A percentile compares a stretch with the other conserved stretches of the same genome.
phyloP scores from a whole-genome alignment of 2,113 vertebrate genomes.

The Polypterus bichir region DNA sequence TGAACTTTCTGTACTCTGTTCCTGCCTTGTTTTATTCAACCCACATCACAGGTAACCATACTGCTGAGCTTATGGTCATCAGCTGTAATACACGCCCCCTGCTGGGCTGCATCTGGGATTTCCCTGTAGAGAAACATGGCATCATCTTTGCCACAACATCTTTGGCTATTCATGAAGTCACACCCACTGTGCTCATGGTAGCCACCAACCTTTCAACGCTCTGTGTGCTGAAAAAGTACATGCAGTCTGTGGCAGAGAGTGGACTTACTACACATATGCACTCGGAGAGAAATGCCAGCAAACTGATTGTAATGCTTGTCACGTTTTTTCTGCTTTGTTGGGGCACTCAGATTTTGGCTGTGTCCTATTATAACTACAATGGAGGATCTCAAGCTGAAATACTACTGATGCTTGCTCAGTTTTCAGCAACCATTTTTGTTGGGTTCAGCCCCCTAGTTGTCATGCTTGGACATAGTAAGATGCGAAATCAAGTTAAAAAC shows the following conservation, averaged over 20 bases:
- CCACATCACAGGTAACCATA: slow-evolving; percentile 39
- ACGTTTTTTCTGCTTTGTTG: slow-evolving; percentile 52
- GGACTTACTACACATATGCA: slow-evolving; percentile 34
- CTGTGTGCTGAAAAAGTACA: slow-evolving; percentile 45
- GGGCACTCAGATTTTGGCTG: slow-evolving; percentile 51
- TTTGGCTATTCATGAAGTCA: slow-evolving; percentile 48
- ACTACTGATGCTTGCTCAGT: slow-evolving; percentile 53
- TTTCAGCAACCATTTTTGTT: slow-evolving; percentile 51
- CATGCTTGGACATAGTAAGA: slow-evolving; percentile 52
- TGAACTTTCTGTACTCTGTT: slow-evolving; percentile 43
- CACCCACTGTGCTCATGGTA: slow-evolving; percentile 52
- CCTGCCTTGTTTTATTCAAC: slow-evolving; percentile 45
- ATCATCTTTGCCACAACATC: slow-evolving; percentile 44
- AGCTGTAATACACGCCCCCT: slow-evolving; percentile 56
- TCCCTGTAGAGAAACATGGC: slow-evolving; percentile 39
- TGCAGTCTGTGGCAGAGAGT: slow-evolving; percentile 33
- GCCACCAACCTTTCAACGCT: slow-evolving; percentile 46
- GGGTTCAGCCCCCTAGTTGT: slow-evolving; percentile 60
- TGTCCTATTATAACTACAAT: slow-evolving; percentile 57
- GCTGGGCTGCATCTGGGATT: slow-evolving; percentile 57
- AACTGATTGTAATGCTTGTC: slow-evolving; percentile 52
- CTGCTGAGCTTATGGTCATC: slow-evolving; percentile 56
- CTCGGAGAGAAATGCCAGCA: slow-evolving; percentile 48
- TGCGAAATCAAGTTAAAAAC: slow-evolving; percentile 23
- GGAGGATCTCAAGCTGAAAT: slow-evolving; percentile 36